These are phyloP conservation scores for Oscheius sp. DNA, from an alignment of 2,888 invertebrate genomes.

Conservation along the genomic window DNA sequence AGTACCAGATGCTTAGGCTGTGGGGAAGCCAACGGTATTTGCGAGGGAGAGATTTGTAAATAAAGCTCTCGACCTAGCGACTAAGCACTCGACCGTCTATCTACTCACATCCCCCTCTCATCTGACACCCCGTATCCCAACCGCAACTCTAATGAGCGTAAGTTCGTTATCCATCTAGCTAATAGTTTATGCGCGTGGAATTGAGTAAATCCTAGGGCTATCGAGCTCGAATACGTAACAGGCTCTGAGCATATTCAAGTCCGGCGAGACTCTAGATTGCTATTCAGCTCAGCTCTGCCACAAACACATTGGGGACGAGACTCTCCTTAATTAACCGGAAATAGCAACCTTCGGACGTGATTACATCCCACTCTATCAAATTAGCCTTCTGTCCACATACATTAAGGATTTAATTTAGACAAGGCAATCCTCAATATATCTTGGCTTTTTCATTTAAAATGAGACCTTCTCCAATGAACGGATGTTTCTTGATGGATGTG, in stretches of 20 bases:
- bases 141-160: conserved; percentile 23
- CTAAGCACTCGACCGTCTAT: conserved; percentile 29
- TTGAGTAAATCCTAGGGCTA: not conserved
- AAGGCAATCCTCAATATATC: not conserved
- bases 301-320: not conserved
- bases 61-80: conserved; percentile 30
- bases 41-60: conserved; percentile 26
- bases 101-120: conserved; percentile 28
- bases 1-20: conserved; percentile 20
- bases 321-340: conserved; percentile 22
- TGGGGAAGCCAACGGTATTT: conserved; percentile 26
- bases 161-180: not conserved
- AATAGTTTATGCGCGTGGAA: not conserved
- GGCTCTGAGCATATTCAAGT: too few relatives aligned
- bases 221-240: not conserved
- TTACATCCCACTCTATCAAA: conserved; percentile 17
- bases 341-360: conserved; percentile 22
- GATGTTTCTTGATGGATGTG: not conserved
- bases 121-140: conserved; percentile 19
- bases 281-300: too few relatives aligned
- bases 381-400: conserved; percentile 8
- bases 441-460: not conserved
- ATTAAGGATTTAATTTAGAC: not conserved
- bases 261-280: too few relatives aligned
- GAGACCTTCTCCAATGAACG: not conserved